A percentile compares a stretch with the other conserved stretches of the same genome.
These are phyloP conservation scores for Manis pentadactyla DNA, from an alignment of 2,797 vertebrate species.

Conservation along the genomic window DNA sequence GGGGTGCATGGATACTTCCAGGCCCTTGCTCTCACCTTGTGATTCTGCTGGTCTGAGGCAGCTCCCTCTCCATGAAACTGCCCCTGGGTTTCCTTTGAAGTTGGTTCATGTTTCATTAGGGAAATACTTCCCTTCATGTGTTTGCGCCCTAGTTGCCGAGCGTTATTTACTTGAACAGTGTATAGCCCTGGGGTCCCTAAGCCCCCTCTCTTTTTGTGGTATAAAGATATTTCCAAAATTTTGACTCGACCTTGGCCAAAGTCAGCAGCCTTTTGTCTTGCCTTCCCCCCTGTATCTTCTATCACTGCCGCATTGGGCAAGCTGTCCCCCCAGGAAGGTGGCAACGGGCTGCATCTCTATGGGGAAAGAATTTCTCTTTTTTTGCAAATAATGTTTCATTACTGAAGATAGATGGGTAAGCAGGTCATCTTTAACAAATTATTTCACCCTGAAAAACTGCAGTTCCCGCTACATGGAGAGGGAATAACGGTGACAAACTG, in stretches of 20 bases:
- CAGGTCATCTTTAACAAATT: not conserved
- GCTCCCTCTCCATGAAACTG: not conserved
- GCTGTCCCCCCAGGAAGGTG: not conserved
- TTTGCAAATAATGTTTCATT: not conserved
- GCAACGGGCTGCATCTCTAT: not conserved
- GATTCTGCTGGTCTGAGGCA: not conserved
- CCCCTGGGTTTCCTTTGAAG: not conserved
- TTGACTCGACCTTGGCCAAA: not conserved
- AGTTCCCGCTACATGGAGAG: not conserved
- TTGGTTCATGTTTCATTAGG: not conserved
- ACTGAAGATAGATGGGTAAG: not conserved
- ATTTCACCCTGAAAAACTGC: not conserved
- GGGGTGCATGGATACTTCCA: not conserved
- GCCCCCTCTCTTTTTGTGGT: not conserved
- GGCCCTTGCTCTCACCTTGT: not conserved
- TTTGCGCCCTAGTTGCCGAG: not conserved
- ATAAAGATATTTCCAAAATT: conserved; percentile 40
- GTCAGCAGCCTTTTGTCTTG: not conserved
- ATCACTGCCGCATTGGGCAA: not conserved
- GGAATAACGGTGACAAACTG: not conserved
- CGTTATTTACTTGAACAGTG: not conserved
- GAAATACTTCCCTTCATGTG: not conserved
- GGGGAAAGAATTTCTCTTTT: not conserved
- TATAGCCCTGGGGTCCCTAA: not conserved
- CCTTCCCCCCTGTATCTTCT: not conserved